phyloP scores from a whole-genome alignment of 2,113 vertebrate genomes.

The Nannospalax galili region DNA sequence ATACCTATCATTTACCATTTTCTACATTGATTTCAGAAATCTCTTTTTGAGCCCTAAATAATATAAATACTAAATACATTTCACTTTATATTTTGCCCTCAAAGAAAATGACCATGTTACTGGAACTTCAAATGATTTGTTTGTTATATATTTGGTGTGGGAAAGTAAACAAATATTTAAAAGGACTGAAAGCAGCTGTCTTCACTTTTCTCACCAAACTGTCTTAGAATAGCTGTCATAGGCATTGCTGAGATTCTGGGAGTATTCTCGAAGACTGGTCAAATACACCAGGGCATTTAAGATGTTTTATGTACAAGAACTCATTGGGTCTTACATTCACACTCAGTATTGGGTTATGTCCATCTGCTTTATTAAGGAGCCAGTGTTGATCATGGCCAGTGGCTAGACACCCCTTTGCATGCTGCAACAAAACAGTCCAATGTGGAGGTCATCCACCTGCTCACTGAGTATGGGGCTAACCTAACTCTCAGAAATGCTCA shows the following conservation, averaged over 20 bases:
- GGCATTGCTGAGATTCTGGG: background rate
- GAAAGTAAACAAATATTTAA: conserved; percentile 28
- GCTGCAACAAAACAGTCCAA: conserved; percentile 87
- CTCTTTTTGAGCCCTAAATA: conserved; percentile 5
- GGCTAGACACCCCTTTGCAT: conserved; percentile 90
- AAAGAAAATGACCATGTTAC: background rate
- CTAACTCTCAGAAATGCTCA: conserved; percentile 88
- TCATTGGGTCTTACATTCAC: background rate
- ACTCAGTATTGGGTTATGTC: background rate
- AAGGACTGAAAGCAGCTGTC: background rate
- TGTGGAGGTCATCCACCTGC: conserved; percentile 85
- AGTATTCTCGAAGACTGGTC: background rate
- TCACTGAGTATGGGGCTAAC: conserved; percentile 93
- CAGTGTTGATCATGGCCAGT: conserved; percentile 86
- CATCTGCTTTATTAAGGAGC: conserved; percentile 88
- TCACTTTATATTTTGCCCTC: conserved; percentile 18
- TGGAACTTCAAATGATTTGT: background rate
- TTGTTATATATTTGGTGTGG: background rate
- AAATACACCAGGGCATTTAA: background rate
- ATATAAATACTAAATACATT: conserved; percentile 2
- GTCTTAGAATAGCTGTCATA: background rate
- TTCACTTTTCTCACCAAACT: conserved; percentile 14
- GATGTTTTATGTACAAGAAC: background rate
- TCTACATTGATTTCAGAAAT: conserved; percentile 10
- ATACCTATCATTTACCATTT: conserved; percentile 2